Base-by-base conservation (phyloP, 2,797 vertebrate genomes). In the Catharus ustulatus region DNA sequence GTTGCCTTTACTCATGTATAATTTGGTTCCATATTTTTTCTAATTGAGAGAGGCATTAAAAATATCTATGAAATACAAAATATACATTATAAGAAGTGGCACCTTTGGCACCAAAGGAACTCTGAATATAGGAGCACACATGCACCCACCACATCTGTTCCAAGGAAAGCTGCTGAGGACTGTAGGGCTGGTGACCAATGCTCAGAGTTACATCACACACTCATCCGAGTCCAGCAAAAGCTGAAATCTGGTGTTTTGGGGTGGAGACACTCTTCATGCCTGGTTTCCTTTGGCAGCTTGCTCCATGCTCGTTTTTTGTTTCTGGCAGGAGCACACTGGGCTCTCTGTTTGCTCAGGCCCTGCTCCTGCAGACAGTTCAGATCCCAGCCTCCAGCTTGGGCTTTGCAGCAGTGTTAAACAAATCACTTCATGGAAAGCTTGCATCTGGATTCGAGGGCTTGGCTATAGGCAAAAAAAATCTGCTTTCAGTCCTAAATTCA, bases 91-190 rank as follows among this genome's bases (percentile, higher is more conserved):
- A 71, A 32, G 49, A 42, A 26, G 23, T 4, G 9, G 22, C 16
- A 32, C 4, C 5, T 48, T 26, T 22, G n/a, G 9, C 45, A 85
- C 2, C 12, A 16, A 12, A 42, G 29, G 51, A 62, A 40, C 5
- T 15, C 23, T 32, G 71, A n/a, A 11, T 3, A 1, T 0, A 13
- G 45, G 20, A 24, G 11, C 7, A 5, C 12, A 6, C 8, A 0
- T 5, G 17, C 18, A 23, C 36, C 59, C 40, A 18, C 12, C 40
- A 13, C 16, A 7, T 10, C 43, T 15, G 1, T 6, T 22, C 54
- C 52, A 74, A 62, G 36, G 10, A 48, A 78, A 38, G 2, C 36
- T 51, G 15, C 38, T 2, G 27, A 20, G 68, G 0, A 0, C 36
- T 22, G 57, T 0, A 2, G 51, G 38, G 7, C 0, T 49, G 67